Evolutionary conservation across 2,797 vertebrate species (phyloP), one percentile per base, ranked within the genome.

Genomic region (Lates japonicus): DNA sequence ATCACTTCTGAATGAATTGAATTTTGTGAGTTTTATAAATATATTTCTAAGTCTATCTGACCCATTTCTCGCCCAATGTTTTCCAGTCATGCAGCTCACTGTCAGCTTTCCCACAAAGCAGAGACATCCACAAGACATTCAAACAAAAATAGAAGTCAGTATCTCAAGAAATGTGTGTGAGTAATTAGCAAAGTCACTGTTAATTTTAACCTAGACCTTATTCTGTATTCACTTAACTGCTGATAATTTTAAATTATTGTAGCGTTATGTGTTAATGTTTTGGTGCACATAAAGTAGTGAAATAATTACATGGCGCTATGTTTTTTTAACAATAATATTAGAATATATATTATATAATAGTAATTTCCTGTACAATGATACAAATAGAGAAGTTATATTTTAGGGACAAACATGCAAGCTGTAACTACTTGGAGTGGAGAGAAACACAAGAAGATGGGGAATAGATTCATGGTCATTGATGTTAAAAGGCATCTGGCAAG

Each of bases 51-150:
- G 33, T 17, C 39, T 42, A 49, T 82, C 13, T 90, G 85, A 92
- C 54, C 92, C 85, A 91, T 80, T 41, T 37, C 51, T 70, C n/a
- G 65, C 22, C 42, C 46, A 71, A 87, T 61, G 68, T 88, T 91
- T 94, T 93, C 94, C 93, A 93, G 92, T 93, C 92, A 93, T 80
- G 83, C 88, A 74, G 61, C 39, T 88, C 57, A n/a, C 10, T 2
- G 85, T 90, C 90, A 90, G 76, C 83, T 88, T 91, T n/a, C n/a
- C 92, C 90, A 88, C 84, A 85, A 88, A 88, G 57, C 3, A 44
- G 37, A 83, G 35, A 67, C 61, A 20, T 35, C 57, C 66, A 78
- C 31, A 59, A 79, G 72, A 78, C 74, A 57, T 48, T 7, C n/a
- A 60, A 73, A 81, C 48, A 78, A 78, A 85, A 89, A 92, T 91